phyloP scores from a whole-genome alignment of 2,113 vertebrate species.

The Galeopterus variegatus region DNA sequence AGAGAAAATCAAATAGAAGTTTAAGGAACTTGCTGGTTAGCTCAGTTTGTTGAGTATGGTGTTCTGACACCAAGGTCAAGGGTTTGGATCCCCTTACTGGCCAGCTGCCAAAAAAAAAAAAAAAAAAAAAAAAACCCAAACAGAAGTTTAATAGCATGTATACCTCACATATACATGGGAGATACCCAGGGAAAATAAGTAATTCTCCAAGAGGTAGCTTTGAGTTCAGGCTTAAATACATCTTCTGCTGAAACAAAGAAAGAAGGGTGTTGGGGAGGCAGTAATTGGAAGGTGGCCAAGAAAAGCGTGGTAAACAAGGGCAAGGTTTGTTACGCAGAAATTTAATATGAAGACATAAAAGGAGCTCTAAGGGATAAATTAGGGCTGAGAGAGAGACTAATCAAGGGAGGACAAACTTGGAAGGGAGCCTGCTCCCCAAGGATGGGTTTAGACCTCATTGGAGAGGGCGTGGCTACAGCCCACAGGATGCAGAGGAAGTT shows the following conservation, averaged over 20 bases:
- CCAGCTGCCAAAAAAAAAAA: too few species aligned
- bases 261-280: background rate
- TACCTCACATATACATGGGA: background rate
- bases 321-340: background rate
- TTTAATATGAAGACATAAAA: slow-evolving; percentile 35
- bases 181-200: background rate
- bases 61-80: too few species aligned
- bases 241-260: background rate
- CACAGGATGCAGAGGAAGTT: background rate
- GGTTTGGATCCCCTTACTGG: too few species aligned
- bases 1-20: background rate
- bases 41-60: too few species aligned
- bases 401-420: background rate
- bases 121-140: too few species aligned
- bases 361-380: background rate
- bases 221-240: slow-evolving; percentile 11
- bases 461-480: background rate
- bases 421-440: background rate
- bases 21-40: background rate
- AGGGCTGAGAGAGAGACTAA: background rate
- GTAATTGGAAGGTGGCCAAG: background rate
- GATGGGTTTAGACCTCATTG: background rate
- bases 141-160: background rate
- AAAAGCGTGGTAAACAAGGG: background rate
- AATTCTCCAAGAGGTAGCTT: background rate